A percentile compares a stretch with the other conserved stretches of the same genome.
Conservation (phyloP, 1,140 invertebrate species). For the Leptinotarsa lineolata region DNA sequence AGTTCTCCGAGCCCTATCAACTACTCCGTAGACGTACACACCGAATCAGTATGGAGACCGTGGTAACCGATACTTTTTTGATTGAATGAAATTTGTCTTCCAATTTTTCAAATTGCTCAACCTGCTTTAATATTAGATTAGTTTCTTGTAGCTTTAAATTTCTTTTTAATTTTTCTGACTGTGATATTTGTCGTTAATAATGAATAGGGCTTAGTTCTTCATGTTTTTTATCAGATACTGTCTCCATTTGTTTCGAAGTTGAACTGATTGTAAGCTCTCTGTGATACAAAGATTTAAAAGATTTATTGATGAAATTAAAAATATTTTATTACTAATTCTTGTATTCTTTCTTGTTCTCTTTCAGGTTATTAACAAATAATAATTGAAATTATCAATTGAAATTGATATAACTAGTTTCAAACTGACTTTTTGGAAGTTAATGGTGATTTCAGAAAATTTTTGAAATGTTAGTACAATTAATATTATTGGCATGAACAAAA, state of each 20-base stretch:
- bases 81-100: slow-evolving; percentile 12
- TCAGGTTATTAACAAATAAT: neutral
- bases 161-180: slow-evolving; percentile 13
- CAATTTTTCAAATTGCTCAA: slow-evolving; percentile 12
- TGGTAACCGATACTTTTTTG: slow-evolving; percentile 58
- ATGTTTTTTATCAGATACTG: neutral
- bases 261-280: slow-evolving; percentile 8
- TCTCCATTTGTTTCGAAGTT: neutral
- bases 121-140: slow-evolving; percentile 20
- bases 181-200: neutral
- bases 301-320: neutral
- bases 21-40: slow-evolving; percentile 19
- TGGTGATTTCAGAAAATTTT: too few species aligned
- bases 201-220: neutral
- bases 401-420: too few species aligned
- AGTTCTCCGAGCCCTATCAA: slow-evolving; percentile 38
- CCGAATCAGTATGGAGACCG: slow-evolving; percentile 66
- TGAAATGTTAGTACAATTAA: too few species aligned
- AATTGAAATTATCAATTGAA: too few species aligned
- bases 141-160: neutral
- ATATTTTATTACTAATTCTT: neutral
- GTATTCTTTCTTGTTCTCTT: neutral
- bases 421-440: too few species aligned
- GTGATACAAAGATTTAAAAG: neutral
- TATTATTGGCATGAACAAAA: too few species aligned